These are phyloP conservation scores for Anorthoa munda DNA, from an alignment of 2,888 invertebrate genomes.

Conservation along the genomic window DNA sequence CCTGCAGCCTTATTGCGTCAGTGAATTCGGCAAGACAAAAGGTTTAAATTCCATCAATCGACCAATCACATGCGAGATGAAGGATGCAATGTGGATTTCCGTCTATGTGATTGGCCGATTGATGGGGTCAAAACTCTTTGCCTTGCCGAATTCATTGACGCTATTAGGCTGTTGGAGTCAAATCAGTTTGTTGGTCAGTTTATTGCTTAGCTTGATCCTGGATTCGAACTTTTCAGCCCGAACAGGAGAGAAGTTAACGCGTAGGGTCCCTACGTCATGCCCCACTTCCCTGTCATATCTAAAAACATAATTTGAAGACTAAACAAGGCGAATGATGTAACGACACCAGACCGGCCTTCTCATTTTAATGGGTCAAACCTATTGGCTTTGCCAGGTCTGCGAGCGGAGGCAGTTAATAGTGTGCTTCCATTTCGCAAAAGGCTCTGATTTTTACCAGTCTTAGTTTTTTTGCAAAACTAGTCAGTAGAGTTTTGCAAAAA, in stretches of 20 bases:
- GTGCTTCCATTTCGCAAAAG: slow-evolving; percentile 4
- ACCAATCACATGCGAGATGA: too few species aligned
- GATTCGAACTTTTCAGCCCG: neutral
- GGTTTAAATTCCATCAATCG: too few species aligned
- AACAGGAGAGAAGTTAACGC: slow-evolving; percentile 6
- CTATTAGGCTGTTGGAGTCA: too few species aligned
- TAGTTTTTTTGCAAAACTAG: neutral
- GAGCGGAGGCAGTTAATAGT: slow-evolving; percentile 21
- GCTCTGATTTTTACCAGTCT: neutral
- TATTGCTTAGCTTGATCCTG: neutral
- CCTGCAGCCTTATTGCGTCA: too few species aligned
- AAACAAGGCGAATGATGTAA: slow-evolving; percentile 36
- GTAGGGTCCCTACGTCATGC: slow-evolving; percentile 47
- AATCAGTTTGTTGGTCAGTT: too few species aligned
- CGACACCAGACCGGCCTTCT: slow-evolving; percentile 23
- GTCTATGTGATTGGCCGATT: too few species aligned
- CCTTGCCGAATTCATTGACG: too few species aligned
- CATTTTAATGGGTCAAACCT: slow-evolving; percentile 65
- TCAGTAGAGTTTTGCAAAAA: too few species aligned
- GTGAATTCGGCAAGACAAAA: too few species aligned
- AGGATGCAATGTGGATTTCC: too few species aligned
- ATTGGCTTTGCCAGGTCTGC: slow-evolving; percentile 48
- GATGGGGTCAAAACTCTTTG: too few species aligned
- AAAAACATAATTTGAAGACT: slow-evolving; percentile 29
- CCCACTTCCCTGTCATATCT: slow-evolving; percentile 57